Percentiles rank a stretch among this genome's conserved stretches.
These are phyloP conservation scores for Mustela erminea DNA, from an alignment of 2,797 vertebrate genomes.

Conservation along the genomic window DNA sequence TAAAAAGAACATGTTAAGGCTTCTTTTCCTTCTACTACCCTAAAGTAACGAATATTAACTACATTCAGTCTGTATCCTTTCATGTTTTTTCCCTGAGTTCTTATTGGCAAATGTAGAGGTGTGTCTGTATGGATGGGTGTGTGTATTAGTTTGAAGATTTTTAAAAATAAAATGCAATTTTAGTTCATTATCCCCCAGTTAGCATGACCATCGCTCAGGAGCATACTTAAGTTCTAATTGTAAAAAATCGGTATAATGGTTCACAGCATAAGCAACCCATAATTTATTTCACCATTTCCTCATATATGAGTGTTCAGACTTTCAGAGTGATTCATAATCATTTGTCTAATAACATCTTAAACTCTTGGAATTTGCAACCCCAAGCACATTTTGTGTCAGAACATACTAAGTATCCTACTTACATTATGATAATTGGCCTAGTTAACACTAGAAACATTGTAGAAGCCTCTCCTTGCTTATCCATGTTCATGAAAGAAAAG, in stretches of 20 bases:
- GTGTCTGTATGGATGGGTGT: not conserved
- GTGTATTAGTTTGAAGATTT: constrained; percentile 23
- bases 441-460: constrained; percentile 47
- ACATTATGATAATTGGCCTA: constrained; percentile 20
- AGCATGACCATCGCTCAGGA: not conserved
- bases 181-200: not conserved
- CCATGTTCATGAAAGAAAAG: not conserved
- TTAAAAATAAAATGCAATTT: not conserved
- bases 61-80: not conserved
- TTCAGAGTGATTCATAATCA: constrained; percentile 42
- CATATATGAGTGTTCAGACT: constrained; percentile 46
- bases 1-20: not conserved
- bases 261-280: not conserved
- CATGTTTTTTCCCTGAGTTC: constrained; percentile 1
- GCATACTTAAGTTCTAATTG: constrained; percentile 51
- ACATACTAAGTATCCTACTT: constrained; percentile 25
- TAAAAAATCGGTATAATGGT: constrained; percentile 44
- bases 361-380: not conserved
- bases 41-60: not conserved
- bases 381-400: constrained; percentile 57
- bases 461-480: constrained; percentile 41
- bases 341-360: constrained; percentile 55
- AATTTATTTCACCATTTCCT: constrained; percentile 46
- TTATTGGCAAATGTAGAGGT: not conserved
- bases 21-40: not conserved